These are phyloP conservation scores for Arrhopalites spinosus DNA, from an alignment of 2,888 invertebrate species.

Conservation along the genomic window DNA sequence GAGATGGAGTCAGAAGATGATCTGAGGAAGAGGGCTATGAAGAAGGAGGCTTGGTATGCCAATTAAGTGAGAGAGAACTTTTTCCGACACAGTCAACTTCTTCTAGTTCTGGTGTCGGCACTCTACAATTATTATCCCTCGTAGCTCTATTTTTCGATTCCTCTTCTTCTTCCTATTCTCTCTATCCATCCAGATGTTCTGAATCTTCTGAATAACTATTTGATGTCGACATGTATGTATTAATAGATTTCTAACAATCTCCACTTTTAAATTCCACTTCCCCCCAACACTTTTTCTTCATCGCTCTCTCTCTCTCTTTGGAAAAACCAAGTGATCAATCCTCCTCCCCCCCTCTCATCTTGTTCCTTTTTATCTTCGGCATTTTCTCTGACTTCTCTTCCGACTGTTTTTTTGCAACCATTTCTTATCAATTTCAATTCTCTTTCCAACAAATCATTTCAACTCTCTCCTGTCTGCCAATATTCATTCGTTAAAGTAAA, in stretches of 20 bases:
- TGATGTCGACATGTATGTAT: slow-evolving; percentile 56
- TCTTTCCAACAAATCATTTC: slow-evolving; percentile 32
- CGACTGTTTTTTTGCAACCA: too few species aligned
- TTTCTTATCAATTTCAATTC: slow-evolving; percentile 27
- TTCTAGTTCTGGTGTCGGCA: slow-evolving; percentile 52
- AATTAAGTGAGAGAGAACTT: slow-evolving; percentile 53
- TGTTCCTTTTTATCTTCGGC: slow-evolving; percentile 21
- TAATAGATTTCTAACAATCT: slow-evolving; percentile 56
- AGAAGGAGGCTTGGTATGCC: slow-evolving; percentile 55
- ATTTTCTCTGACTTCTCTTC: not conserved
- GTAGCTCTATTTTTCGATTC: slow-evolving; percentile 54
- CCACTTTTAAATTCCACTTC: slow-evolving; percentile 31
- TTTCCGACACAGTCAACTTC: slow-evolving; percentile 55
- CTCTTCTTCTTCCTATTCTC: slow-evolving; percentile 34
- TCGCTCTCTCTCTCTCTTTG: slow-evolving; percentile 5
- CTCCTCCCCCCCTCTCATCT: not conserved
- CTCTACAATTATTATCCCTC: slow-evolving; percentile 54
- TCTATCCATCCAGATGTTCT: slow-evolving; percentile 56
- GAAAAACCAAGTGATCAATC: slow-evolving; percentile 20
- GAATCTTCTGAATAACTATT: slow-evolving; percentile 51
- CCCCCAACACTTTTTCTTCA: slow-evolving; percentile 2
- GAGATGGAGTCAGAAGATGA: slow-evolving; percentile 38
- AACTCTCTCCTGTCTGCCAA: slow-evolving; percentile 27
- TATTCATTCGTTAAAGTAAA: slow-evolving; percentile 31
- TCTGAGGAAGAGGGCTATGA: slow-evolving; percentile 33